phyloP scores from a whole-genome alignment of 2,113 vertebrate genomes.

The Macquaria ambigua region DNA sequence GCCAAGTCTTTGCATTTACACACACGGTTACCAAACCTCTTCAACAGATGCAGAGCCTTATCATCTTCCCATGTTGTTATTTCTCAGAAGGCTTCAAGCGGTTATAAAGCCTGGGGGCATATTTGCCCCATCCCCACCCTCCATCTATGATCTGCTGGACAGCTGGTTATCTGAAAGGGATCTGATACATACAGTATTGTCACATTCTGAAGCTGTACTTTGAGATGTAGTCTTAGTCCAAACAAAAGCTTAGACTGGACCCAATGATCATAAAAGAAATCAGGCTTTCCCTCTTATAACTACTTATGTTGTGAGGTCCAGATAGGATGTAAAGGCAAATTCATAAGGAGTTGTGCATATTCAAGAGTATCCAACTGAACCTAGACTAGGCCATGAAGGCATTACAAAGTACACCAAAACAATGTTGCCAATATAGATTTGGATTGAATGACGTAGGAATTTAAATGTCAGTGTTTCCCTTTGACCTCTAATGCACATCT shows the following conservation, averaged over 20 bases:
- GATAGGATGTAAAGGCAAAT: not conserved
- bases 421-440: not conserved
- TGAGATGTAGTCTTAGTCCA: not conserved
- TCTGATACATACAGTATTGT: no score
- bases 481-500: no score
- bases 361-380: not conserved
- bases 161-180: not conserved
- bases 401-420: no score
- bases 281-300: not conserved
- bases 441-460: not conserved
- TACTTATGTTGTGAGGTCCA: not conserved
- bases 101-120: conserved; percentile 22
- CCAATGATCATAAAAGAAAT: no score
- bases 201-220: not conserved
- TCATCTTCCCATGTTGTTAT: conserved; percentile 67
- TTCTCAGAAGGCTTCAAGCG: conserved; percentile 34
- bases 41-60: conserved; percentile 54
- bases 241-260: not conserved
- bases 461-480: no score
- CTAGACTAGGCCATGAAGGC: no score
- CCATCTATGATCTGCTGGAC: not conserved
- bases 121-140: conserved; percentile 11
- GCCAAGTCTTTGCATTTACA: not conserved
- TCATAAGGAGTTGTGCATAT: not conserved
- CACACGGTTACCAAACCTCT: conserved; percentile 10